A percentile compares a stretch with the other conserved stretches of the same genome.
Conservation (phyloP, 37 sponge, comb jelly and placozoan species). For the Theonella swinhoei region DNA sequence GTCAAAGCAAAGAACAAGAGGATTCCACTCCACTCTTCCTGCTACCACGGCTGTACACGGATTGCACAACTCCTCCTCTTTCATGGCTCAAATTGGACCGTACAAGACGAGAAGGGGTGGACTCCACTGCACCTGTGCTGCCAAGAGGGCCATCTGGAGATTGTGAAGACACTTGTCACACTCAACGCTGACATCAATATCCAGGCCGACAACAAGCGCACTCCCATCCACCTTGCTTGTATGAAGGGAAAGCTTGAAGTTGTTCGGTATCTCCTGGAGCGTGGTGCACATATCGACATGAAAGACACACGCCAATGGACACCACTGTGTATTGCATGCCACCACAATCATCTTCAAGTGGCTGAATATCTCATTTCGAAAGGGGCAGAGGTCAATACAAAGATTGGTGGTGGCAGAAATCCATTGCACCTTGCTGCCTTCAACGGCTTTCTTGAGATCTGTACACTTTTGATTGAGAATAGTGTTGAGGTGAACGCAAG, state of each 20-base stretch:
- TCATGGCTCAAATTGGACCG: constrained; percentile 37
- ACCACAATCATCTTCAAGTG: constrained; percentile 58
- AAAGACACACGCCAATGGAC: constrained; percentile 75
- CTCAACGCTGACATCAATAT: constrained; percentile 62
- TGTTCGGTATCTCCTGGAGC: constrained; percentile 51
- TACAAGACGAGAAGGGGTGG: constrained; percentile 84
- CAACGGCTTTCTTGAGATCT: constrained; percentile 42
- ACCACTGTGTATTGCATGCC: constrained; percentile 70
- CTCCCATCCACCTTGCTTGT: constrained; percentile 78
- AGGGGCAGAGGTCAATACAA: constrained; percentile 53
- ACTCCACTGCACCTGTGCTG: constrained; percentile 78
- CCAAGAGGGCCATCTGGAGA: constrained; percentile 71
- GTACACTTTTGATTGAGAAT: constrained; percentile 38
- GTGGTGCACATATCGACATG: constrained; percentile 57
- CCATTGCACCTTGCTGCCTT: constrained; percentile 76
- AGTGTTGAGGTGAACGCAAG: constrained; percentile 40
- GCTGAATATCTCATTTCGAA: constrained; percentile 37
- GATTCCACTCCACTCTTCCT: constrained; percentile 76
- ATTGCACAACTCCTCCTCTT: constrained; percentile 63
- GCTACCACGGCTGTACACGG: constrained; percentile 52
- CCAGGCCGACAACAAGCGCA: constrained; percentile 70
- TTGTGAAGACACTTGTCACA: constrained; percentile 46
- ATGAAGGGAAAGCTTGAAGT: constrained; percentile 71
- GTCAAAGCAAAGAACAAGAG: constrained; percentile 71
- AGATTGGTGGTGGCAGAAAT: constrained; percentile 66